Base-by-base conservation (phyloP, 1,140 invertebrate species). In the Asobara japonica region DNA sequence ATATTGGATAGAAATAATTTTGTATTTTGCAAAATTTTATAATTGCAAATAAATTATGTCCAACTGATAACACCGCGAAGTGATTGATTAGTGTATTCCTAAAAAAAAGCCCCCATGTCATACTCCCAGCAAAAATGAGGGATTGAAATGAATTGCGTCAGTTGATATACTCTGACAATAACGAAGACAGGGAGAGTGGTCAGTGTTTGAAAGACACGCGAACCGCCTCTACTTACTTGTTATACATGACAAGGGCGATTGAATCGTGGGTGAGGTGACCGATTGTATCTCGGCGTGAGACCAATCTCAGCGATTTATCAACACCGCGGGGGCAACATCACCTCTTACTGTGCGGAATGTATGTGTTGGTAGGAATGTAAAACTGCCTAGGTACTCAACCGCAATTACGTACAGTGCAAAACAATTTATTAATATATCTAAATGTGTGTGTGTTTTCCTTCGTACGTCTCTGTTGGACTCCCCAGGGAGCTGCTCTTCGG, bases 271-370 rank as follows among this genome's bases (percentile, higher is more conserved):
- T 79, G 38, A 75, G 60, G 65, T 75, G 71, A 75, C 62, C 78
- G 81, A 81, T 82, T 73, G 78, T 81, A 83, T 83, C 80, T 78
- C 79, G 62, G 75, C 75, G 48, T 56, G 65, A 51, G 68, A 75
- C 74, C 79, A 84, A 83, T 85, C 83, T 80, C 75, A 68, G 76
- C 79, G 80, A 84, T 84, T 85, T 84, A 85, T 85, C 83, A 85
- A 79, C 76, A 65, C 71, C 62, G 65, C 68, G 45, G 71, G 66
- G 64, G 72, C 25, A 38, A 30, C 62, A 62, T 64, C 62, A 13
- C 60, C 67, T 60, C 70, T 56, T 68, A 31, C 56, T 67, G 48
- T 60, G 29, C 38, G n/a, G n/a, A 29, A 65, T 33, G 31, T 62
- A 30, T 31, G 13, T 31, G n/a, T 45, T 5, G 31, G 5, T 5